Evolutionary conservation across 2,888 invertebrate genomes (phyloP), one percentile per base, ranked within the genome.

Genomic region (Anaspis maculata): DNA sequence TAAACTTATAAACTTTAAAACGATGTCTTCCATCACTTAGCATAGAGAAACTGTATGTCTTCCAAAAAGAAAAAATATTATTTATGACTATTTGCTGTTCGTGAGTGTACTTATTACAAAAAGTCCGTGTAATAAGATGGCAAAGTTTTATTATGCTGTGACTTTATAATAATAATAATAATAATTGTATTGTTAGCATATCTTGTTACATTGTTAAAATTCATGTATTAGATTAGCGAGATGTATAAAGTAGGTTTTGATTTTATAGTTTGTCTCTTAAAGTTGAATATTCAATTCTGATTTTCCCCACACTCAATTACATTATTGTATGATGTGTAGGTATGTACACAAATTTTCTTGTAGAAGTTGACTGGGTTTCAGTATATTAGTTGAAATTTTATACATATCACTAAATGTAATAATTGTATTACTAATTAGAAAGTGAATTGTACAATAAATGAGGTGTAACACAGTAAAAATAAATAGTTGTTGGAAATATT

Each of bases 1-100:
- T n/a, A n/a, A n/a, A n/a, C n/a, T n/a, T n/a, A n/a, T n/a, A n/a
- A n/a, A n/a, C n/a, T n/a, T n/a, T n/a, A n/a, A n/a, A n/a, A n/a
- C n/a, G 44, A 50, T 46, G 48, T 50, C 50, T 50, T 50, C 48
- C 48, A 45, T 37, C n/a, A n/a, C n/a, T 39, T 37, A 39, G 49
- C 46, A 46, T 49, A 37, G 40, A 40, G 42, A n/a, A 42, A 47
- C 42, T 45, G 32, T 34, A 44, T 46, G 51, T 51, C 51, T 51
- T 50, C 50, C 50, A 48, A 37, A 35, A 28, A 32, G 41, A 42
- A 35, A 33, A 28, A 33, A 31, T 23, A 42, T 39, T 35, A 36
- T 45, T 42, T 39, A 38, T 30, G 38, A 41, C 32, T 42, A 42
- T 37, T 45, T 36, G 34, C 41, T 46, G 44, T 48, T 42, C 46